Evolutionary conservation across 2,113 vertebrate genomes (phyloP).

Genomic region (Strix uralensis): DNA sequence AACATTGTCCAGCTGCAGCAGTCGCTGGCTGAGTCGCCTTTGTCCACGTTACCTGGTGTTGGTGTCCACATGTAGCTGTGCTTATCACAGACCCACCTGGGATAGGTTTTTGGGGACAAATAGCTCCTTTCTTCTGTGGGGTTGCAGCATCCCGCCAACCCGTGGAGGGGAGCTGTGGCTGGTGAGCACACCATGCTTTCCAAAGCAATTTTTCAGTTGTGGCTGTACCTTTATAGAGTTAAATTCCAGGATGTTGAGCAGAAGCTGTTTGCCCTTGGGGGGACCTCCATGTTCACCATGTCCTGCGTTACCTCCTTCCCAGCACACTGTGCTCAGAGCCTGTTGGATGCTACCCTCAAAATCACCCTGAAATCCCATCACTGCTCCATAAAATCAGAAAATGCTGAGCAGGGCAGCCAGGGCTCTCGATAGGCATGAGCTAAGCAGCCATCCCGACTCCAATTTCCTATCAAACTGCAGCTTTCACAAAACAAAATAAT

Average conservation of each 20-base stretch:
- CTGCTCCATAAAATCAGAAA: neutral
- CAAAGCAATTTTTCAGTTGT: neutral
- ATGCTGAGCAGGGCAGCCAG: neutral
- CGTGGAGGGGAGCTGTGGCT: neutral
- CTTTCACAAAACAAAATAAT: neutral
- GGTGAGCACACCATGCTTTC: neutral
- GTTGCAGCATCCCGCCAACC: neutral
- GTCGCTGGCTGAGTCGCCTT: fast-evolving
- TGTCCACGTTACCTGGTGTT: fast-evolving
- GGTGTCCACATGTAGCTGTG: fast-evolving
- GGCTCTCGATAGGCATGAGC: neutral
- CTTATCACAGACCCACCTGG: neutral
- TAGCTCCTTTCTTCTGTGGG: neutral
- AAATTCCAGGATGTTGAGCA: neutral
- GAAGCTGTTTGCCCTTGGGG: neutral
- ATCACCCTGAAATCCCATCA: neutral
- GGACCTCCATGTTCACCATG: neutral
- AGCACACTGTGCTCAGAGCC: fast-evolving
- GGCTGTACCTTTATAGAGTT: neutral
- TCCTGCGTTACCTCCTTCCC: neutral
- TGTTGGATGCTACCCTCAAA: neutral
- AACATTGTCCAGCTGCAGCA: fast-evolving
- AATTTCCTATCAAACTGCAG: neutral
- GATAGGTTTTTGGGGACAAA: neutral
- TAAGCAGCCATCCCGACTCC: neutral